Percentiles rank a stretch among this genome's conserved stretches.
These are phyloP conservation scores for Palythoa grandiflora DNA, from an alignment of 92 coral and sea anemone species.

Conservation along the genomic window DNA sequence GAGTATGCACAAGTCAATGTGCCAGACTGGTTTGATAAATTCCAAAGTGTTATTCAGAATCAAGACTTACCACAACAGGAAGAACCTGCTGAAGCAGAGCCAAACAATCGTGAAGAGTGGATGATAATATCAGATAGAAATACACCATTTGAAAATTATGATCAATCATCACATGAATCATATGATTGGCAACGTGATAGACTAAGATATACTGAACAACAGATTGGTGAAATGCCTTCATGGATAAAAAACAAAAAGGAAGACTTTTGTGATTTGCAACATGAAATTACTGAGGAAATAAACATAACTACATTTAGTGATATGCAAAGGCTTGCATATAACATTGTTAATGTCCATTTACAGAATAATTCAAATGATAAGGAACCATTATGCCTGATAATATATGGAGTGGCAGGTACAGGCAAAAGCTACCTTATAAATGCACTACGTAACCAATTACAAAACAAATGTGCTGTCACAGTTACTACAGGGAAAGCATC, in stretches of 20 bases:
- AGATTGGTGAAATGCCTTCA: slow-evolving; percentile 54
- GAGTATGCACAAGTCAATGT: slow-evolving; percentile 60
- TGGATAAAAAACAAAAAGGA: slow-evolving; percentile 47
- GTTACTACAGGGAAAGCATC: too few species aligned
- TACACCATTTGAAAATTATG: slow-evolving; percentile 59
- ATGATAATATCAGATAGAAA: slow-evolving; percentile 63
- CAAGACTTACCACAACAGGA: slow-evolving; percentile 48
- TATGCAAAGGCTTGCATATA: slow-evolving; percentile 76
- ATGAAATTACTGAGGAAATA: slow-evolving; percentile 12
- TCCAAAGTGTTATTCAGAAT: slow-evolving; percentile 51
- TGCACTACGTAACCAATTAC: slow-evolving; percentile 54
- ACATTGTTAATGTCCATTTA: slow-evolving; percentile 61
- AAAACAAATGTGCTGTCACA: slow-evolving; percentile 59
- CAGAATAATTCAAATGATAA: slow-evolving; percentile 27
- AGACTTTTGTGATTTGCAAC: slow-evolving; percentile 8
- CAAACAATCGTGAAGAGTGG: slow-evolving; percentile 69
- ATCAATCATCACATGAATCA: slow-evolving; percentile 18
- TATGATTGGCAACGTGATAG: slow-evolving; percentile 58
- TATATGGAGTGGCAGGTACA: slow-evolving; percentile 45
- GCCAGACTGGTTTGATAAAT: slow-evolving; percentile 65
- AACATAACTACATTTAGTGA: slow-evolving; percentile 65
- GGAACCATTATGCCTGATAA: slow-evolving; percentile 63
- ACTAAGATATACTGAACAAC: neutral
- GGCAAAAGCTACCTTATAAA: slow-evolving; percentile 32
- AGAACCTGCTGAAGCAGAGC: slow-evolving; percentile 16